Evolutionary conservation across 2,113 vertebrate genomes (phyloP), one percentile per base, ranked within the genome.

Genomic region (Dicerorhinus sumatrensis): DNA sequence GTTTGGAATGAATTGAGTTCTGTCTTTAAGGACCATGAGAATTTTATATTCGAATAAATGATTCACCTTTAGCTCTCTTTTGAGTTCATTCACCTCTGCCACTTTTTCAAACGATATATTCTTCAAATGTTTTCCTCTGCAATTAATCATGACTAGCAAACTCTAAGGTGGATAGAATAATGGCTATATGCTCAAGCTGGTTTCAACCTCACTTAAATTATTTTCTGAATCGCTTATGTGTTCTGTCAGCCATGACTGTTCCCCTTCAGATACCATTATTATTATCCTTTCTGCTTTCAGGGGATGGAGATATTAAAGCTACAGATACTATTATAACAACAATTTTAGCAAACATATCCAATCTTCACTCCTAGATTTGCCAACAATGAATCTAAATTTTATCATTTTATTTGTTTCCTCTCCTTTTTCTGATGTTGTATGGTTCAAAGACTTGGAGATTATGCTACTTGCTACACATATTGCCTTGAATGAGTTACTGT

Each of bases 91-190:
- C 89, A 96, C 77, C 60, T 98, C 89, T 91, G 82, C 80, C 77
- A 91, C 65, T 91, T 97, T 98, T 97, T 97, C 77, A 96, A 96
- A 97, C 81, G 54, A 94, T 95, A 51, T 94, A 81, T 91, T 95
- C 93, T 97, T 96, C 95, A 95, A 96, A 93, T 67, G 76, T 85
- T 97, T 97, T 73, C 54, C 46, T 89, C 72, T 81, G 63, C n/a
- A 84, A 93, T 96, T 97, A 98, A 94, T 96, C 91, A 98, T 75
- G 62, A 97, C 48, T 91, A 63, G 93, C 56, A 93, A 92, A 97
- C 42, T 96, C 79, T 94, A 82, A 92, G 67, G 72, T 94, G 93
- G 96, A 93, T 48, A 92, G 88, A 93, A 85, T 85, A 97, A 97
- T 93, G 72, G 48, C 39, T 89, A 62, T 97, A 94, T 63, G 27